Conservation (phyloP, 2,888 invertebrate genomes). For the Acleris laterana region DNA sequence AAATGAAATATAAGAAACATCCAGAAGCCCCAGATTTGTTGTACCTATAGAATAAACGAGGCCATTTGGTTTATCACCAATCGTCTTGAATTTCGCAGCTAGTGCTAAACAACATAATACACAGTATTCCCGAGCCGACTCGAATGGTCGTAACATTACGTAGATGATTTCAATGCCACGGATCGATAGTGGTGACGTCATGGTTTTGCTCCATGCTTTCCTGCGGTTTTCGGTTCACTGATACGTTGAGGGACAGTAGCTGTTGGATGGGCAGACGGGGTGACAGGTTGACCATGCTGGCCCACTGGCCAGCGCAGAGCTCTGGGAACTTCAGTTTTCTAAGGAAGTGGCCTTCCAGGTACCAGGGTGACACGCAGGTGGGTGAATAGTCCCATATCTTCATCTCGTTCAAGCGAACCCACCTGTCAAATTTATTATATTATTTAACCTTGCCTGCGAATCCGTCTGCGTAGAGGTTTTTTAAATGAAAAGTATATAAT, state of each 20-base stretch:
- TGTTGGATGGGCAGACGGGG: conserved; percentile 86
- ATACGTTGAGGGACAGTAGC: conserved; percentile 75
- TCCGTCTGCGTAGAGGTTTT: too few relatives aligned
- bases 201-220: conserved; percentile 78
- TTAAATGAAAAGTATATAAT: too few relatives aligned
- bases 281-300: conserved; percentile 89
- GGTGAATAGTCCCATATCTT: conserved; percentile 89
- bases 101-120: conserved; percentile 24
- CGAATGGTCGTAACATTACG: conserved; percentile 26
- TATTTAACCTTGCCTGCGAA: too few relatives aligned
- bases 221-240: conserved; percentile 79
- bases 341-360: conserved; percentile 87
- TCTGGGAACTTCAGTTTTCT: conserved; percentile 89
- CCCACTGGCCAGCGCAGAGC: conserved; percentile 91
- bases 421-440: conserved; percentile 70
- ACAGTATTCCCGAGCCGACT: conserved; percentile 17
- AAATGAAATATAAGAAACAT: conserved; percentile 1
- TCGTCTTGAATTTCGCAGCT: conserved; percentile 15
- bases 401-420: conserved; percentile 87
- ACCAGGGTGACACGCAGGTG: conserved; percentile 89
- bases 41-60: conserved; percentile 18
- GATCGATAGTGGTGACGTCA: conserved; percentile 66
- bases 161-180: conserved; percentile 58
- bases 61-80: conserved; percentile 24
- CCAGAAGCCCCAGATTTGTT: conserved; percentile 1